Conservation (phyloP, 2,113 vertebrate species). For the Pelobates fuscus region DNA sequence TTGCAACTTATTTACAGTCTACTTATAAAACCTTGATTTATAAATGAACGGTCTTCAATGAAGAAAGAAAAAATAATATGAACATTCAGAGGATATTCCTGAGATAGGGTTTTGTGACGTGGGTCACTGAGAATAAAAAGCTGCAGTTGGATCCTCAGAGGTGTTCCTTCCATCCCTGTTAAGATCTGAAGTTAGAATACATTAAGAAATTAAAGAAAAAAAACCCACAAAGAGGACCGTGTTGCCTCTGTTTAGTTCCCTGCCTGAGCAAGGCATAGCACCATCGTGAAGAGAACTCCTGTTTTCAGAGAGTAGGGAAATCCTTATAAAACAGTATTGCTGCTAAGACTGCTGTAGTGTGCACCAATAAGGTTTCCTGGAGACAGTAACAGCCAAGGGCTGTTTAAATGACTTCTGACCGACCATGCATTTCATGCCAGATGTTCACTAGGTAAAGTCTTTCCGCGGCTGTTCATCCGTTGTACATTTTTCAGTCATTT, state of each 20-base stretch:
- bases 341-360: constrained; percentile 86
- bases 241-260: constrained; percentile 75
- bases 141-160: constrained; percentile 90
- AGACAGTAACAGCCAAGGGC: constrained; percentile 80
- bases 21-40: constrained; percentile 84
- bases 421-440: constrained; percentile 65
- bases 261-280: constrained; percentile 80
- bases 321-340: constrained; percentile 79
- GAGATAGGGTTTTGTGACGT: constrained; percentile 98
- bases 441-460: constrained; percentile 83
- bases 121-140: constrained; percentile 85
- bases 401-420: constrained; percentile 73
- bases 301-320: constrained; percentile 73
- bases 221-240: constrained; percentile 72
- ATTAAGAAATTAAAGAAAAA: constrained; percentile 52
- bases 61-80: constrained; percentile 73
- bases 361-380: constrained; percentile 76
- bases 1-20: constrained; percentile 85
- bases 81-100: constrained; percentile 99
- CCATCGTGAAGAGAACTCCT: constrained; percentile 80
- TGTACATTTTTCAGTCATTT: constrained; percentile 99
- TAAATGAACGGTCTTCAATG: constrained; percentile 90
- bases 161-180: constrained; percentile 86
- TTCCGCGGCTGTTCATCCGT: constrained; percentile 96
- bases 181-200: constrained; percentile 81